These are phyloP conservation scores for Apis cerana DNA, from an alignment of 1,140 invertebrate species.

Conservation along the genomic window DNA sequence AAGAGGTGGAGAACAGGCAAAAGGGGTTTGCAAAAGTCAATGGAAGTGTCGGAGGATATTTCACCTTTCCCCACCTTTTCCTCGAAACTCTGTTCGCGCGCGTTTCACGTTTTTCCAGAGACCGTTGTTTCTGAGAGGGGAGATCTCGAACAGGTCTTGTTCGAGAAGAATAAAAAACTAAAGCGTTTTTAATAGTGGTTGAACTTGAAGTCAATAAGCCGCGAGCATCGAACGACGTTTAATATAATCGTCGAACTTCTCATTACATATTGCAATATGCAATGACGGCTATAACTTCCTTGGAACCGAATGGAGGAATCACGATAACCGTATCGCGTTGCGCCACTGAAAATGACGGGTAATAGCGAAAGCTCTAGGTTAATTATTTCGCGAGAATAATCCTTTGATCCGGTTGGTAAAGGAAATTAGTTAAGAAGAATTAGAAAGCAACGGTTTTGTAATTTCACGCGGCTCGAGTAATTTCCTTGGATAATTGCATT, in stretches of 20 bases:
- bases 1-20: conserved; percentile 16
- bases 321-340: not conserved
- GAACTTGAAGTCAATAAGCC: conserved; percentile 20
- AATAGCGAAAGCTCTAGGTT: conserved; percentile 24
- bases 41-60: conserved; percentile 7
- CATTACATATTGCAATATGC: conserved; percentile 56
- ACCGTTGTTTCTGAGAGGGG: not conserved
- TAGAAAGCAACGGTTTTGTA: too few species aligned
- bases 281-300: conserved; percentile 34
- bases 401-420: too few species aligned
- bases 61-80: conserved; percentile 41
- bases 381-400: too few species aligned
- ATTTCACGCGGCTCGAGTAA: not conserved
- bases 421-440: too few species aligned
- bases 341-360: conserved; percentile 22
- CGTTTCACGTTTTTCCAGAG: not conserved
- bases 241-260: conserved; percentile 16
- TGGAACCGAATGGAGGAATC: not conserved
- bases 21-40: conserved; percentile 63
- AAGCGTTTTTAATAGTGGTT: not conserved
- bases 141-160: too few species aligned
- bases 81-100: not conserved
- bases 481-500: not conserved
- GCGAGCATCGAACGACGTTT: conserved; percentile 35
- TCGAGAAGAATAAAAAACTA: not conserved